A percentile compares a stretch with the other conserved stretches of the same genome.
These are phyloP conservation scores for Lepus americanus DNA, from an alignment of 2,113 vertebrate genomes.

Conservation along the genomic window DNA sequence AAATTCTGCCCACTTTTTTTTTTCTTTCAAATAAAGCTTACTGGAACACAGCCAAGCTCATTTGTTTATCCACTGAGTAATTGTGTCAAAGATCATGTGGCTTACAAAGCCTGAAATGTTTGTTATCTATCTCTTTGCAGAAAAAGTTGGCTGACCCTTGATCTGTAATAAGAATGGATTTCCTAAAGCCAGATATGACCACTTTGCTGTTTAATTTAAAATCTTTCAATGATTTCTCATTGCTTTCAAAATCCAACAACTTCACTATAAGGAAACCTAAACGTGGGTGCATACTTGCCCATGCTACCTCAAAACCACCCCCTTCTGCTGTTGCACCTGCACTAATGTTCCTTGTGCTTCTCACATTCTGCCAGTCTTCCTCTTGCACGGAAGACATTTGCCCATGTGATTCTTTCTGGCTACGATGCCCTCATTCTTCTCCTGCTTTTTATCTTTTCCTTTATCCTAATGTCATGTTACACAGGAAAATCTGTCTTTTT, in stretches of 20 bases:
- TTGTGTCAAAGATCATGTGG: neutral
- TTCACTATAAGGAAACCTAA: neutral
- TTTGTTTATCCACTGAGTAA: neutral
- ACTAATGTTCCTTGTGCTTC: neutral
- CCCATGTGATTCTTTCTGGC: neutral
- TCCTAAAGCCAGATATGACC: neutral
- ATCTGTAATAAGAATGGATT: neutral
- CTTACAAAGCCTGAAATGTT: neutral
- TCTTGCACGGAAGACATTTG: too few relatives aligned
- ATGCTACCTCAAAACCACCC: neutral
- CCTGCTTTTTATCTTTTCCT: neutral
- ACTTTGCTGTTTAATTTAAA: conserved; percentile 6
- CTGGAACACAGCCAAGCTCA: neutral
- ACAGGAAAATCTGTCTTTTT: neutral
- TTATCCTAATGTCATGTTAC: neutral
- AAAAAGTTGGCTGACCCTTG: neutral
- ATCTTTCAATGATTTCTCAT: neutral
- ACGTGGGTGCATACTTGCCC: neutral
- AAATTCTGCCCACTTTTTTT: neutral
- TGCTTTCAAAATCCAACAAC: neutral
- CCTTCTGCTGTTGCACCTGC: neutral
- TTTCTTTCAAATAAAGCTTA: neutral
- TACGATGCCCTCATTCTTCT: neutral
- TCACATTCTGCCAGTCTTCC: neutral
- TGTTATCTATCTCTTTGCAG: neutral